Evolutionary conservation across 2,797 vertebrate species (phyloP), one percentile per base, ranked within the genome.

Genomic region (Loriculus beryllinus): DNA sequence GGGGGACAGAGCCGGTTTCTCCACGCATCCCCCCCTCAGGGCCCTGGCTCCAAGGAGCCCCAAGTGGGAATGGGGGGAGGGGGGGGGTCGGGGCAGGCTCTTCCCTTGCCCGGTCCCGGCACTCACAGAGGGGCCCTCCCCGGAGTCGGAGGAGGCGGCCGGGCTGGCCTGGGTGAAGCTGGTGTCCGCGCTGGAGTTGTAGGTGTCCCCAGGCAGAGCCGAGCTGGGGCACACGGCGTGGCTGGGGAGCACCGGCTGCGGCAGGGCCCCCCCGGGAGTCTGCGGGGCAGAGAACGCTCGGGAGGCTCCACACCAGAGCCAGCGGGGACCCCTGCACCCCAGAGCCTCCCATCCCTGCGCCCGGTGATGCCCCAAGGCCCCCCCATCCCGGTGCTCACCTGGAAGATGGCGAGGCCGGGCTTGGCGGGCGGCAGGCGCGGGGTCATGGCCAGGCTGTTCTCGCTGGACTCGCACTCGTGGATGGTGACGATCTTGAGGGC

Each of bases 401-500:
- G 99, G 97, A 99, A 99, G 97, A 99, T 99, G 95, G 99, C 99
- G 4, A 99, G 98, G 49, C 98, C 98, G 9, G 98, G 98, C 97
- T 99, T 99, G 90, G 98, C 69, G 0, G 98, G 91, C 6, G 95
- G 91, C 15, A 88, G 97, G 59, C 97, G 98, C 4, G 98, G 98
- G 7, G 98, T 97, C 98, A 98, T 98, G 82, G 98, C 97, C 40
- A 98, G 97, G 91, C 98, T 99, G 97, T 98, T 99, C 97, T 99
- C 99, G 0, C 98, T 98, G 6, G 98, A 98, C 91, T 99, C 99
- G 3, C 99, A 99, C 97, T 99, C 99, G 1, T 99, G 99, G 97
- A 99, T 99, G 88, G 99, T 99, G 96, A 99, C 97, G 2, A 99
- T 99, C 97, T 99, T 99, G 80, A 99, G 98, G 57, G 98, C 97